Evolutionary conservation across 2,888 invertebrate genomes (phyloP).

Genomic region (Microctonus brassicae): DNA sequence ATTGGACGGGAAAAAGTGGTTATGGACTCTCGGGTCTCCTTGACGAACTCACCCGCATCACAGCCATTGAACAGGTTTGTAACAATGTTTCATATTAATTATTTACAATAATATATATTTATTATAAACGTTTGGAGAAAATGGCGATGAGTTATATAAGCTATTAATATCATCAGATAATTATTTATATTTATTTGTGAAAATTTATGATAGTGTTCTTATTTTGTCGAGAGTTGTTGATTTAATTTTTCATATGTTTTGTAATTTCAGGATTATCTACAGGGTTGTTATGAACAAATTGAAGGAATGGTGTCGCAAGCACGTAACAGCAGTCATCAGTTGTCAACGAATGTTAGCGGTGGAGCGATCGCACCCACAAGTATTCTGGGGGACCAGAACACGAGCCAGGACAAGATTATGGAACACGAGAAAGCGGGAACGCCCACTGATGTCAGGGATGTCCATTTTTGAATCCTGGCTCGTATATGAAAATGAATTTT

Average conservation of each 20-base stretch:
- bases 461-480: constrained; percentile 76
- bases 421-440: constrained; percentile 83
- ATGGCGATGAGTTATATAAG: too few relatives aligned
- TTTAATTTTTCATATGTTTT: background rate
- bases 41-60: constrained; percentile 82
- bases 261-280: constrained; percentile 80
- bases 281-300: constrained; percentile 84
- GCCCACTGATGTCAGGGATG: constrained; percentile 88
- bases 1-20: constrained; percentile 76
- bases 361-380: constrained; percentile 50
- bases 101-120: background rate
- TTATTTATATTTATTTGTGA: too few relatives aligned
- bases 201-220: too few relatives aligned
- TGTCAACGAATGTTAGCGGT: constrained; percentile 65
- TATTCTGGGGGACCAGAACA: constrained; percentile 64
- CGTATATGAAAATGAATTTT: constrained; percentile 23
- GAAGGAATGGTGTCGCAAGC: constrained; percentile 81
- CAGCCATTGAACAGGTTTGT: constrained; percentile 86
- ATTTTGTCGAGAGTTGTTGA: too few relatives aligned
- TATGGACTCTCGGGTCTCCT: constrained; percentile 77
- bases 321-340: constrained; percentile 58
- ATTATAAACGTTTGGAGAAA: background rate
- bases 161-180: too few relatives aligned
- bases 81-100: background rate
- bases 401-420: constrained; percentile 70